Conservation (phyloP, 1,140 invertebrate species). For the Zaprionus inermis region DNA sequence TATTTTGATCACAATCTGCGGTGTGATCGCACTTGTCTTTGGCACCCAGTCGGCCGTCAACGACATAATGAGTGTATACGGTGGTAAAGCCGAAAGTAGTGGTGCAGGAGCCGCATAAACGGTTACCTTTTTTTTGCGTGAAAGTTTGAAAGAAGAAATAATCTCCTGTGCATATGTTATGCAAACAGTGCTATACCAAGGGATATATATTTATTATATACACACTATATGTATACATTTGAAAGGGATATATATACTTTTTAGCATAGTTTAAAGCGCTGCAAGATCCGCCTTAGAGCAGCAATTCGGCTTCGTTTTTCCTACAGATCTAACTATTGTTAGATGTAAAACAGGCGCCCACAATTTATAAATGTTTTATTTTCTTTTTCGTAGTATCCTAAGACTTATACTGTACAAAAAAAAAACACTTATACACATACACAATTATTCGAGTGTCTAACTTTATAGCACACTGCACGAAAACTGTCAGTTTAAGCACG, state of each 20-base stretch:
- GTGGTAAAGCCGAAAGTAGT: constrained; percentile 31
- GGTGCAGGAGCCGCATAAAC: neutral
- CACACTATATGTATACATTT: constrained; percentile 48
- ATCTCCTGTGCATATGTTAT: constrained; percentile 38
- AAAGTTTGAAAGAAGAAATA: constrained; percentile 8
- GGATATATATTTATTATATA: constrained; percentile 75
- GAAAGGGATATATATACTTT: constrained; percentile 43
- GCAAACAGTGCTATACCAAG: constrained; percentile 57
- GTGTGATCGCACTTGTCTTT: constrained; percentile 90
- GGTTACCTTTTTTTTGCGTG: neutral
- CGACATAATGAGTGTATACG: constrained; percentile 87
- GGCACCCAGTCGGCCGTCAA: constrained; percentile 90
- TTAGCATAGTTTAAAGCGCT: constrained; percentile 51
- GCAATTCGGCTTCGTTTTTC: constrained; percentile 36
- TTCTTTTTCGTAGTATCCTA: constrained; percentile 32
- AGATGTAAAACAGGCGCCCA: constrained; percentile 71
- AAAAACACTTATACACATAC: constrained; percentile 5
- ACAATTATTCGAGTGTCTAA: constrained; percentile 62
- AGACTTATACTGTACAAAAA: constrained; percentile 18
- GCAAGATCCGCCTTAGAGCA: constrained; percentile 9
- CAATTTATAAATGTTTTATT: constrained; percentile 62
- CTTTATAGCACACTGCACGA: constrained; percentile 67
- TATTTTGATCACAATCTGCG: constrained; percentile 89
- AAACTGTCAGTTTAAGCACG: constrained; percentile 64
- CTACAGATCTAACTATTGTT: constrained; percentile 77